These are phyloP conservation scores for Dendrocincla tyrannina DNA, from an alignment of 2,797 vertebrate species.

Conservation along the genomic window DNA sequence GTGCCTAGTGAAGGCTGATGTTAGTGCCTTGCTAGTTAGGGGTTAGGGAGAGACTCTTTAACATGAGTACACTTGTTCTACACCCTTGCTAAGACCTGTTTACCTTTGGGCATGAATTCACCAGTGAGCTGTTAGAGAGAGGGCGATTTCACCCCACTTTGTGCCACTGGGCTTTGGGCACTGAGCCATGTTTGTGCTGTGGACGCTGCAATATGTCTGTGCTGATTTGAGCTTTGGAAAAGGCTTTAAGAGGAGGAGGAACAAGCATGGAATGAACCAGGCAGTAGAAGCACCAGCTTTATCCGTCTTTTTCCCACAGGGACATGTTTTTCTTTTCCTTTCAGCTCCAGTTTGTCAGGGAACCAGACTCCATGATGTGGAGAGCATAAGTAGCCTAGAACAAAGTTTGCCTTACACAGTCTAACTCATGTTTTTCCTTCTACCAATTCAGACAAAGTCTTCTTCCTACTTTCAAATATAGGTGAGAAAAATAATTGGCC, in stretches of 20 bases:
- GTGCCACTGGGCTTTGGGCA: background rate
- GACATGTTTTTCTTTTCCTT: background rate
- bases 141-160: background rate
- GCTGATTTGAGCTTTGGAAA: background rate
- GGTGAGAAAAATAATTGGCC: background rate
- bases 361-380: background rate
- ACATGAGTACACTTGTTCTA: background rate
- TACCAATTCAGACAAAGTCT: background rate
- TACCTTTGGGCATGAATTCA: background rate
- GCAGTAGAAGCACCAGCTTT: background rate
- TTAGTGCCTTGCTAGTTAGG: background rate
- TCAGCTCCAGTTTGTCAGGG: background rate
- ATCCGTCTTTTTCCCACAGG: background rate
- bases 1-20: background rate
- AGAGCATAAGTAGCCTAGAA: background rate
- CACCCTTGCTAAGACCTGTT: background rate
- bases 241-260: background rate
- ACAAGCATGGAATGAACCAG: background rate
- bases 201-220: rapidly evolving
- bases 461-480: background rate
- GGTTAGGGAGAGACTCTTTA: background rate
- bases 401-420: background rate
- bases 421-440: background rate
- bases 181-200: rapidly evolving
- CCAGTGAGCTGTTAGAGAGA: background rate